Evolutionary conservation across 2,797 vertebrate species (phyloP), one percentile per base, ranked within the genome.

Genomic region (Acrocephalus scirpaceus): DNA sequence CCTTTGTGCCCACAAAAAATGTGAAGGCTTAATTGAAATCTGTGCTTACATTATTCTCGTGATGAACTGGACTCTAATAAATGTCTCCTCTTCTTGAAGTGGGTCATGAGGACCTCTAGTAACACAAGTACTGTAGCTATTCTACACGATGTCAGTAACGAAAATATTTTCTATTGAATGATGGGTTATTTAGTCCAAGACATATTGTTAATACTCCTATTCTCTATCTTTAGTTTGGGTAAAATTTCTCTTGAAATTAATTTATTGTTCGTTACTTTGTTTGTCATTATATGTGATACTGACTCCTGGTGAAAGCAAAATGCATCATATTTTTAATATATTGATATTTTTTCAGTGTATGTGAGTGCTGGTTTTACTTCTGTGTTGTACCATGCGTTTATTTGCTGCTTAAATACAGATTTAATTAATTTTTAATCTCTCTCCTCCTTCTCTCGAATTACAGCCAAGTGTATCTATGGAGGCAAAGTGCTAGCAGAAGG

Each of bases 401-500:
- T 86, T 94, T 64, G 29, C 27, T 67, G 34, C 34, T 91, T 70
- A 77, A 92, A 71, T 42, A 61, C 12, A 91, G 16, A 18, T 54
- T 32, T 57, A 48, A 95, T 67, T 18, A 17, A 12, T 42, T 40
- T 42, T 96, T 80, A 47, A 69, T 78, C n/a, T 69, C 30, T 20
- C 3, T 30, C 32, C 15, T 74, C 17, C 11, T 81, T 30, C 50
- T 91, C 20, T 93, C 20, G 16, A 38, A 92, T 97, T 95, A 50
- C 98, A 99, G 99, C 98, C 9, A 99, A 98, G 95, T 99, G 99
- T 69, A 98, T 98, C 96, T 99, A 98, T 95, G 98, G 98, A 98
- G 98, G 98, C 53, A 98, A 98, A 96, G 98, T 98, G 16, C 98
- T 99, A 58, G 98, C 98, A 54, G 99, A 99, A 97, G 99, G 99